Base-by-base conservation (phyloP, 2,888 invertebrate species). In the Heliconius charithonia region DNA sequence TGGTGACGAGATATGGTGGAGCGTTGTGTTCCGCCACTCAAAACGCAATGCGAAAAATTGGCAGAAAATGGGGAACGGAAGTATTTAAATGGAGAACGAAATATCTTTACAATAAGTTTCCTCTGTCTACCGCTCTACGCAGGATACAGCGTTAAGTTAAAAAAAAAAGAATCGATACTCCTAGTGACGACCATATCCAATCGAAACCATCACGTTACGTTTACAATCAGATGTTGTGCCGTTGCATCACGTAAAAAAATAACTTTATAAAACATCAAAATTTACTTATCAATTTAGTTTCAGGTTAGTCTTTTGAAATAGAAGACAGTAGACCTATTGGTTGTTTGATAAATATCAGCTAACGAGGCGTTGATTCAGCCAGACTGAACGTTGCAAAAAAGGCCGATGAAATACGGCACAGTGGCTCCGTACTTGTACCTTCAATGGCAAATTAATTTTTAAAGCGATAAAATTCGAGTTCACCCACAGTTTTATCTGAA, bases 401-500 rank as follows among this genome's bases (percentile, higher is more conserved):
- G 12, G 72, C 22, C 22, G 32, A 37, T 27, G 29, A 66, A 73
- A 73, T 63, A 71, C 77, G 67, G 51, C 72, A 32, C 51, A 73
- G 63, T 63, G 27, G 63, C 27, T 6, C 25, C 25, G 63, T 27
- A 65, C 37, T 67, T 67, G 66, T 59, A 73, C 77, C 19, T 77
- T 78, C 75, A 63, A 62, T 73, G 73, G 62, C 75, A 77, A 74
- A 78, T 81, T 78, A 78, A 76, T 81, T 76, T 77, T 80, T 77
- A 79, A 81, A 77, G 69, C 75, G 77, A 69, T 79, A 78, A 80
- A 78, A 80, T 79, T 80, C 80, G 76, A 80, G 76, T 77, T 78
- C 75, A 76, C 59, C 69, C 71, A 45, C 77, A 74, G 78, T 81
- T 81, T 80, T 79, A 75, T 69, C 32, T 16, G 75, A 67, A 76